Conservation (phyloP, 2,888 invertebrate genomes). For the Leistus spinibarbis region DNA sequence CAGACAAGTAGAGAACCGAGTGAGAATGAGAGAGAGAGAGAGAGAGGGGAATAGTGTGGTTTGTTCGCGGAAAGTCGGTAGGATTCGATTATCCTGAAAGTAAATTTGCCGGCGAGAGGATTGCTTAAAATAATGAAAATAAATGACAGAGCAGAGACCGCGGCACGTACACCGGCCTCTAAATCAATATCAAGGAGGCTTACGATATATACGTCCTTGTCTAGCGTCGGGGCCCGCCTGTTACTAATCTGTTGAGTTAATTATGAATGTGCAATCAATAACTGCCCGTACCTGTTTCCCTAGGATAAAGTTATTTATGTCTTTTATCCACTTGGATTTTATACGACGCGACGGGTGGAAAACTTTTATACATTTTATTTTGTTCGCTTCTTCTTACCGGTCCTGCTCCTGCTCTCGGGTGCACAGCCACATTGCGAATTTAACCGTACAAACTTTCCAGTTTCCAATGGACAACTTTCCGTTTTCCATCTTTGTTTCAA, state of each 20-base stretch:
- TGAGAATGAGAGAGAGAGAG: neutral
- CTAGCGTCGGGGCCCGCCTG: neutral
- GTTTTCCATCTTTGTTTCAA: neutral
- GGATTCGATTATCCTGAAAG: slow-evolving; percentile 38
- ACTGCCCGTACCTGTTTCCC: slow-evolving; percentile 43
- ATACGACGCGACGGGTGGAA: slow-evolving; percentile 28
- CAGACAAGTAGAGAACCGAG: too few relatives aligned
- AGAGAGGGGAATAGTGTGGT: neutral
- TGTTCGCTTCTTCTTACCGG: neutral
- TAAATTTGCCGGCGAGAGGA: slow-evolving; percentile 37
- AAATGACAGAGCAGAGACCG: slow-evolving; percentile 36
- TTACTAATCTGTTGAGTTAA: slow-evolving; percentile 38
- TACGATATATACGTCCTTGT: slow-evolving; percentile 10
- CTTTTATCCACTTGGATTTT: slow-evolving; percentile 43
- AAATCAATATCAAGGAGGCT: slow-evolving; percentile 39
- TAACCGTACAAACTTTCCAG: slow-evolving; percentile 19
- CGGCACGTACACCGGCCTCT: slow-evolving; percentile 30
- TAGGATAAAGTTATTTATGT: slow-evolving; percentile 46
- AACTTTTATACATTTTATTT: slow-evolving; percentile 23
- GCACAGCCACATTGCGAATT: slow-evolving; percentile 23
- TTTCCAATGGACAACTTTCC: slow-evolving; percentile 25
- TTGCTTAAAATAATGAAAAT: slow-evolving; percentile 40
- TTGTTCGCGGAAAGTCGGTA: slow-evolving; percentile 15
- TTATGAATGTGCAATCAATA: slow-evolving; percentile 45
- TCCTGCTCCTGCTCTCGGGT: neutral